Evolutionary conservation across 2,113 vertebrate genomes (phyloP), one percentile per base, ranked within the genome.

Genomic region (Lota lota): DNA sequence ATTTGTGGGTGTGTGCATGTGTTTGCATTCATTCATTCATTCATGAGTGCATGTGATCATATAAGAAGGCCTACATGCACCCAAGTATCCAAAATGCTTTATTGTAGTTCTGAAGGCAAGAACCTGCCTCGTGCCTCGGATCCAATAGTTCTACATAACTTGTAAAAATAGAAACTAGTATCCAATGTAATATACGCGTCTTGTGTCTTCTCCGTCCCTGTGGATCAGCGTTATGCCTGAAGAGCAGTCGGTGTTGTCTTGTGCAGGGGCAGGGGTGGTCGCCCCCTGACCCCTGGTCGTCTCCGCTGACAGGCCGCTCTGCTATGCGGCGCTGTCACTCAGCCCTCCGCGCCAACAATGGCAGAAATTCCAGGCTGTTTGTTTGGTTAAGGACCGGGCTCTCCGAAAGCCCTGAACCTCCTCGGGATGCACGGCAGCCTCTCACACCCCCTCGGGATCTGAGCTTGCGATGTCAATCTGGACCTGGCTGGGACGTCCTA

Each of bases 351-450:
- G 75, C 78, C 85, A 88, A 92, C 91, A 93, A 92, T 92, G 80
- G 87, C 75, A 80, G 73, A 87, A 90, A 92, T 92, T 91, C 90
- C 89, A 87, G 67, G 40, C 72, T 88, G 90, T 93, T 92, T 93
- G 89, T 93, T 93, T 93, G 88, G 85, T 88, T 89, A 93, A 90
- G 88, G 86, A 88, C 79, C 66, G 83, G 79, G 78, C 89, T 87
- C 88, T 89, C 87, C 65, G 82, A 89, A 88, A 90, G 84, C 85
- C 85, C 84, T 87, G 90, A 89, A 87, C 86, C 85, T 86, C 87
- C 85, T 85, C 78, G 36, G 77, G 82, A 81, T 83, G 75, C 84
- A 74, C 87, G 66, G 76, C 86, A 81, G 86, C 77, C n/a, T 82
- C 81, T 14, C 73, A 86, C 82, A 80, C 76, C 80, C 82, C 82